Conservation (phyloP, 2,888 invertebrate genomes). For the Gymnosoma rotundatum region DNA sequence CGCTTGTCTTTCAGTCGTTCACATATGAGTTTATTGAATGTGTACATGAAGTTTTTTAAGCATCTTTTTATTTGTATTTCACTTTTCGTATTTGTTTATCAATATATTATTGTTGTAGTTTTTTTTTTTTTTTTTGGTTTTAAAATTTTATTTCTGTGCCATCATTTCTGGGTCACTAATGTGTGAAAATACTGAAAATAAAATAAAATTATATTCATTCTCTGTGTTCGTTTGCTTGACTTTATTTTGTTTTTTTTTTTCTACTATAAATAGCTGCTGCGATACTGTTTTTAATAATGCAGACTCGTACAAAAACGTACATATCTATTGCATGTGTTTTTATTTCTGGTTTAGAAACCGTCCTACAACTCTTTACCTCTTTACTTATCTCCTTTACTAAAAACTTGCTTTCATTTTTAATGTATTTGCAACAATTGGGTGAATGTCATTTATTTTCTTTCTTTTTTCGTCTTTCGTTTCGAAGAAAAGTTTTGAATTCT, state of each 20-base stretch:
- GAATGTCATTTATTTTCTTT: conserved; percentile 64
- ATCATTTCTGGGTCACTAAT: conserved; percentile 68
- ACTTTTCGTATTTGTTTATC: conserved; percentile 20
- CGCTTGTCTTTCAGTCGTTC: conserved; percentile 38
- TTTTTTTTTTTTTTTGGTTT: conserved; percentile 27
- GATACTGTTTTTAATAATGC: conserved; percentile 24
- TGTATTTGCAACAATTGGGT: conserved; percentile 65
- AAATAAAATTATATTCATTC: conserved; percentile 45
- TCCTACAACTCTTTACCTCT: conserved; percentile 21
- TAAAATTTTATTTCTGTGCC: conserved; percentile 50
- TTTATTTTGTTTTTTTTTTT: conserved; percentile 6
- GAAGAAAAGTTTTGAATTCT: conserved; percentile 45
- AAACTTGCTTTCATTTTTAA: conserved; percentile 67
- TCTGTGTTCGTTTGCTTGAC: conserved; percentile 38
- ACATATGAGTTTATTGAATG: conserved; percentile 44
- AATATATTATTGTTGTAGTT: no score
- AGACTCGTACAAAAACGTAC: conserved; percentile 30
- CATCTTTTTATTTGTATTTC: conserved; percentile 47
- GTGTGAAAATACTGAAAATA: conserved; percentile 65
- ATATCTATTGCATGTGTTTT: conserved; percentile 43
- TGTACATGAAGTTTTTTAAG: conserved; percentile 26
- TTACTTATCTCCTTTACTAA: not conserved
- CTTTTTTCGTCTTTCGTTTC: conserved; percentile 6
- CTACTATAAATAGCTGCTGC: not conserved
- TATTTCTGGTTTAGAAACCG: no score